Evolutionary conservation across 1,140 invertebrate genomes (phyloP), one percentile per base, ranked within the genome.

Genomic region (Mercenaria mercenaria): DNA sequence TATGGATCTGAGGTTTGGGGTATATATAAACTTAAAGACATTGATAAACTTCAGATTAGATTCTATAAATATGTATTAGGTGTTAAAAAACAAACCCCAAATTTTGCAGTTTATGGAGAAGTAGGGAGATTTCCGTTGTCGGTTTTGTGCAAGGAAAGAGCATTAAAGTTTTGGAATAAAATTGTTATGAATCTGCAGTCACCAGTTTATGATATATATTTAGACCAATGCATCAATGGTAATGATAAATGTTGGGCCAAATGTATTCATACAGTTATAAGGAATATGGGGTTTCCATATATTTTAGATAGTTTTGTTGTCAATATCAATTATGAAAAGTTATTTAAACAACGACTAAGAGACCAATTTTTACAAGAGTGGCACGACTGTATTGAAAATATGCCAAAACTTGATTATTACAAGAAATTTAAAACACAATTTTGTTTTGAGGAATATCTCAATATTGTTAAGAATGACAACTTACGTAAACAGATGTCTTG

Each of bases 1-100:
- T 89, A 81, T 82, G 87, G 87, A 13, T n/a, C 50, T 74, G 87
- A 89, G 43, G 20, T 69, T 11, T 89, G 87, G 87, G 77, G 79
- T 37, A 29, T 80, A 50, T 29, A 80, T 80, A n/a, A n/a, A n/a
- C n/a, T n/a, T n/a, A n/a, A 76, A 52, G 18, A 32, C 11, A n/a
- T 83, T 64, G 82, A 84, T 50, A 72, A 72, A 43, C 64, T 84
- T 1, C 80, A 83, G 64, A 64, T 83, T 23, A 72, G 37, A 50
- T 84, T 69, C 32, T 72, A 37, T 67, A 84, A 84, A 72, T n/a
- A 72, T 34, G 47, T 84, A 8, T 26, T 82, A 15, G 82, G 82
- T 8, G 64, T 84, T n/a, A n/a, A n/a, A n/a, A n/a, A n/a, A n/a
- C n/a, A n/a, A n/a, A n/a, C n/a, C n/a, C n/a, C n/a, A n/a, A 18